Evolutionary conservation across 2,113 vertebrate species (phyloP), one percentile per base, ranked within the genome.

Genomic region (Pyrgilauda ruficollis): DNA sequence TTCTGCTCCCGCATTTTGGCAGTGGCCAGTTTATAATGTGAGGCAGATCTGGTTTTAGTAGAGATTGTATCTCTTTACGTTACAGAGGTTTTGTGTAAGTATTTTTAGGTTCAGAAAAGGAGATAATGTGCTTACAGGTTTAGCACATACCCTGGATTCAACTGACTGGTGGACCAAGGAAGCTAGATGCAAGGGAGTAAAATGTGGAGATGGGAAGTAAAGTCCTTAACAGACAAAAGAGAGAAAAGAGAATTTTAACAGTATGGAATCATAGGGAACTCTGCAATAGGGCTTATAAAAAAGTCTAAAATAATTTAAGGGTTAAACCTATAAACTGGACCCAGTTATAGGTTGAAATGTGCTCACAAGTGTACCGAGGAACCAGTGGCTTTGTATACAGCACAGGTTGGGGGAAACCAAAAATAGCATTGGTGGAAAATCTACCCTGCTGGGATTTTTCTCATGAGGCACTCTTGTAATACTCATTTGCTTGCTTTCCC

Each of bases 401-500:
- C 43, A 52, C 35, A 86, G 70, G 72, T 6, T 85, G 63, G 18
- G 22, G 21, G 11, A 90, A 63, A 76, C 41, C 35, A 86, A 80
- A 96, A 92, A 88, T 68, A 88, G 61, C 22, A 49, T 11, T 30
- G 17, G 27, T 86, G 64, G 61, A 92, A 86, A 91, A 89, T 75
- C 78, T 37, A 72, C 41, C 79, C 82, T 94, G 66, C 66, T 97
- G 95, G 73, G 33, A 27, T 64, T 90, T 90, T 94, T 96, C 94
- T 93, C 94, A 96, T 27, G 37, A 37, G 33, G 41, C 35, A 12
- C 28, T 84, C 33, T 46, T 53, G 28, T 41, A 37, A 46, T 15
- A 49, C 47, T 74, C 94, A 93, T 9, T 4, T 93, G 93, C 47
- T 68, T 6, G 0, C 14, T 74, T 94, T 95, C 88, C 49, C 90